phyloP scores from a whole-genome alignment of 2,888 invertebrate species.

The Eristalis pertinax region DNA sequence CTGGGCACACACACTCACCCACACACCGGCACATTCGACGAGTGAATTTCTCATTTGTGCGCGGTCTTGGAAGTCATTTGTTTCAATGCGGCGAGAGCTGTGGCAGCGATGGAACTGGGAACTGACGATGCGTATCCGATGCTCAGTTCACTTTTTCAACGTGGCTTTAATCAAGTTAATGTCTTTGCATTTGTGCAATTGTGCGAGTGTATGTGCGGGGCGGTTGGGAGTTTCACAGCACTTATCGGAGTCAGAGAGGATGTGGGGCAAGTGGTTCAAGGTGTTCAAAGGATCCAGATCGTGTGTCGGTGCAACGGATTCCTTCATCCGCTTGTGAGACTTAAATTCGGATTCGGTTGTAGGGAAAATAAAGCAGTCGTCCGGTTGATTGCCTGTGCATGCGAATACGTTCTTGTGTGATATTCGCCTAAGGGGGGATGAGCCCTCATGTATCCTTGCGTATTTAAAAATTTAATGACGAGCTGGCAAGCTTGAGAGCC shows the following conservation, averaged over 20 bases:
- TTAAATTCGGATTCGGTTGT: too few relatives aligned
- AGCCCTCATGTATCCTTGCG: too few relatives aligned
- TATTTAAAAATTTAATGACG: too few relatives aligned
- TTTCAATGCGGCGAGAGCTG: not conserved
- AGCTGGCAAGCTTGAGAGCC: too few relatives aligned
- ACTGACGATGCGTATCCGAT: not conserved
- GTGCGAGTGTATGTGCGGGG: not conserved
- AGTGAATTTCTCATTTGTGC: conserved; percentile 53
- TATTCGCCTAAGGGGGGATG: too few relatives aligned
- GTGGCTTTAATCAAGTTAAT: conserved; percentile 30
- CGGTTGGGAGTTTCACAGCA: not conserved
- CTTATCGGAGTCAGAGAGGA: not conserved
- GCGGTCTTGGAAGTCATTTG: conserved; percentile 44
- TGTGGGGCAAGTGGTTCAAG: not conserved
- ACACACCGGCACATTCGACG: not conserved
- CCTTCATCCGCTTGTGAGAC: too few relatives aligned
- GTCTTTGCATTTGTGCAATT: not conserved
- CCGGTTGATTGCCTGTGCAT: too few relatives aligned
- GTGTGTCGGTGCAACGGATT: too few relatives aligned
- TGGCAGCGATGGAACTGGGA: too few relatives aligned
- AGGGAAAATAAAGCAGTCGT: too few relatives aligned
- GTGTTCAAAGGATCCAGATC: too few relatives aligned
- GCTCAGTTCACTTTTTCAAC: not conserved
- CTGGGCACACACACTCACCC: not conserved
- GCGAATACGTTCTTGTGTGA: too few relatives aligned